Evolutionary conservation across 1,140 invertebrate species (phyloP).

Genomic region (Microplitis mediator): DNA sequence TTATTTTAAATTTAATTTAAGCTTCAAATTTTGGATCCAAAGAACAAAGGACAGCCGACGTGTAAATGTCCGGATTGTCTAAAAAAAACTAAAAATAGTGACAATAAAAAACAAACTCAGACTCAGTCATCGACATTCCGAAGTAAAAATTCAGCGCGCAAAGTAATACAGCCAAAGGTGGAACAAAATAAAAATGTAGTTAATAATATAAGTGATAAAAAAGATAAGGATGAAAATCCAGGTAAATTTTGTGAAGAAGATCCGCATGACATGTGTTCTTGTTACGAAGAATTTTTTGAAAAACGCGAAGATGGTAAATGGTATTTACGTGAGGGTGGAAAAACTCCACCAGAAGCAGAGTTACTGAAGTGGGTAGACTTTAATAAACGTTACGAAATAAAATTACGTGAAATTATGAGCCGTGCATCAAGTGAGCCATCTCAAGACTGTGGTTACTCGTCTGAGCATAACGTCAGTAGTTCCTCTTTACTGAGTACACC

Average conservation of each 20-base stretch:
- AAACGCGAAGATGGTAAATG: constrained; percentile 33
- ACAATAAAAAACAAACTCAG: constrained; percentile 11
- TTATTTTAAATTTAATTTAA: constrained; percentile 28
- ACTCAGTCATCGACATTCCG: constrained; percentile 31
- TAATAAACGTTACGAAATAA: constrained; percentile 52
- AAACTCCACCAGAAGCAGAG: constrained; percentile 32
- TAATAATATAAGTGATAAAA: constrained; percentile 19
- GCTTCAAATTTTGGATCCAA: constrained; percentile 58
- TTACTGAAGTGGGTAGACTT: constrained; percentile 52
- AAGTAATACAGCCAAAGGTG: not conserved
- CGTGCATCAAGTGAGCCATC: constrained; percentile 72
- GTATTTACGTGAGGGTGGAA: constrained; percentile 16
- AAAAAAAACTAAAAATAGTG: constrained; percentile 42
- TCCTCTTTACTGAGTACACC: constrained; percentile 78
- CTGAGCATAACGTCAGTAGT: constrained; percentile 75
- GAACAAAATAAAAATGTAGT: constrained; percentile 35
- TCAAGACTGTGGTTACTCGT: constrained; percentile 85
- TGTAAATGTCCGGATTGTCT: constrained; percentile 57
- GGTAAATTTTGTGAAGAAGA: not conserved
- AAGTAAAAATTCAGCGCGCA: constrained; percentile 30
- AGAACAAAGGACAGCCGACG: constrained; percentile 52
- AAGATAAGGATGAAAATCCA: constrained; percentile 12
- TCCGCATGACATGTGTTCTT: not conserved
- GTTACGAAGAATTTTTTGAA: constrained; percentile 34
- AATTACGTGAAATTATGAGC: constrained; percentile 54